Conservation (phyloP, 2,888 invertebrate species). For the Ornithoptera alexandrae region DNA sequence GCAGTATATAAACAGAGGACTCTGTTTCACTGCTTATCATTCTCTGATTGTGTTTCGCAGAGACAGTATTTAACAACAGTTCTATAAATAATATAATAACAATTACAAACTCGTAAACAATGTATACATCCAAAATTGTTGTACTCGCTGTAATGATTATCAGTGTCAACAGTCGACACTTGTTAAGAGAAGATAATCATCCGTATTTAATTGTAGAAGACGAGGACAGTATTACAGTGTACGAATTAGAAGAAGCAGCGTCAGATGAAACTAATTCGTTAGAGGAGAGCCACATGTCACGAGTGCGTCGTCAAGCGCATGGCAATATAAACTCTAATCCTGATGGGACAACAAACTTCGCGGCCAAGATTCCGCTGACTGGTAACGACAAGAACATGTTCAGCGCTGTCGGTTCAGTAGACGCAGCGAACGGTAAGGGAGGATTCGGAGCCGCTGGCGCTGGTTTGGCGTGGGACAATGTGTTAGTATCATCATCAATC, state of each 20-base stretch:
- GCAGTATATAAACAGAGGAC: no score
- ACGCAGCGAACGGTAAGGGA: conserved; percentile 35
- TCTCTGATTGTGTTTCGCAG: not conserved
- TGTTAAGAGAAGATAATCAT: not conserved
- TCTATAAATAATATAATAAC: not conserved
- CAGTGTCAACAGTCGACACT: conserved; percentile 4
- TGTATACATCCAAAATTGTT: not conserved
- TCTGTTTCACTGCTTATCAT: not conserved
- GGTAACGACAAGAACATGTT: conserved; percentile 36
- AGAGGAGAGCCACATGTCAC: not conserved
- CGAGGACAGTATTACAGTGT: conserved; percentile 7
- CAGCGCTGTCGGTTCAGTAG: conserved; percentile 37
- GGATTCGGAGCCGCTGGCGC: conserved; percentile 39
- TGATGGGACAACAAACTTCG: conserved; percentile 37
- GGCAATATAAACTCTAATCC: conserved; percentile 37
- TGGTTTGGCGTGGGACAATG: conserved; percentile 43
- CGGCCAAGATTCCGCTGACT: conserved; percentile 36
- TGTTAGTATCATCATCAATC: conserved; percentile 38
- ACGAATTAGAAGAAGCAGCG: conserved; percentile 23
- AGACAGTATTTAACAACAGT: no score
- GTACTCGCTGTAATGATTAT: not conserved
- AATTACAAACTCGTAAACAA: not conserved
- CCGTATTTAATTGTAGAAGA: conserved; percentile 7
- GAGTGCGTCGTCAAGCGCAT: conserved; percentile 35
- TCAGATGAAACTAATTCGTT: conserved; percentile 38